A percentile compares a stretch with the other conserved stretches of the same genome.
Evolutionary conservation across 2,888 invertebrate genomes (phyloP).

Genomic region (Nebria salina): DNA sequence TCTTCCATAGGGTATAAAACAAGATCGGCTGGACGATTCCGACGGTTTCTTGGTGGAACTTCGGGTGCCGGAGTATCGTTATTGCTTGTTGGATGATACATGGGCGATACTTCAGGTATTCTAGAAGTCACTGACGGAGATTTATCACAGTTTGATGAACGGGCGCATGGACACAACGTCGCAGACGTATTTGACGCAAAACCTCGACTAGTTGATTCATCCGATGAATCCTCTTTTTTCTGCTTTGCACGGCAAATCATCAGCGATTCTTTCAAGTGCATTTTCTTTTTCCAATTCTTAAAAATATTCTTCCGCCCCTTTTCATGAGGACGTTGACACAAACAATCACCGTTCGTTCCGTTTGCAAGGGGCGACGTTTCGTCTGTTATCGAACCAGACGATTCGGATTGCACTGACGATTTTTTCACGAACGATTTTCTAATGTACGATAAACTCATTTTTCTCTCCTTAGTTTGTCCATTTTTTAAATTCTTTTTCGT

Average conservation of each 20-base stretch:
- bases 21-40: slow-evolving; percentile 27
- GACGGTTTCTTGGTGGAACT: slow-evolving; percentile 28
- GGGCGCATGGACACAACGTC: slow-evolving; percentile 35
- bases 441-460: slow-evolving; percentile 42
- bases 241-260: slow-evolving; percentile 40
- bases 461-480: slow-evolving; percentile 42
- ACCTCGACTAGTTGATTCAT: slow-evolving; percentile 37
- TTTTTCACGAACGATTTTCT: slow-evolving; percentile 39
- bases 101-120: slow-evolving; percentile 28
- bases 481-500: slow-evolving; percentile 41
- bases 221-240: slow-evolving; percentile 36
- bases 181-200: slow-evolving; percentile 18
- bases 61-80: slow-evolving; percentile 19
- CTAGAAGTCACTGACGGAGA: slow-evolving; percentile 25
- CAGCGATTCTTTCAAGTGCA: slow-evolving; percentile 41
- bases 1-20: slow-evolving; percentile 31
- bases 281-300: slow-evolving; percentile 42
- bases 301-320: slow-evolving; percentile 40
- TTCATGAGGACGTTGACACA: slow-evolving; percentile 39
- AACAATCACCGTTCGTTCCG: slow-evolving; percentile 28
- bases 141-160: slow-evolving; percentile 41
- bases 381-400: slow-evolving; percentile 23
- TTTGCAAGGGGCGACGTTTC: slow-evolving; percentile 33
- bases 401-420: slow-evolving; percentile 28
- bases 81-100: slow-evolving; percentile 30